Conservation (phyloP, 2,888 invertebrate species). For the Tetanocera ferruginea region DNA sequence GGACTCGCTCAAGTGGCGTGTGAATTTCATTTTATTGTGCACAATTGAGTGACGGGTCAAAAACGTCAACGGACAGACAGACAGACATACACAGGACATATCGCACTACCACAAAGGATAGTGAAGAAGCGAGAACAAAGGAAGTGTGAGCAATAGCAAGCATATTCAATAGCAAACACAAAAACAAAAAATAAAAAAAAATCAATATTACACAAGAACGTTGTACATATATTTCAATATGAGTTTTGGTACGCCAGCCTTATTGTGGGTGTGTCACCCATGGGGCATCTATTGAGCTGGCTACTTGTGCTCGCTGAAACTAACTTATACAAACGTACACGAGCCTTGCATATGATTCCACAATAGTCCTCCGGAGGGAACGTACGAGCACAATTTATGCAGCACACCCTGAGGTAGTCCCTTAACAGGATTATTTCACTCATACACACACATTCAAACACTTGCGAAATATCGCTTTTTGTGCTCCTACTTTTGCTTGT, state of each 20-base stretch:
- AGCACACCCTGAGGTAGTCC: background rate
- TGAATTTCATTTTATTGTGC: conserved; percentile 31
- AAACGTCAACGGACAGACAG: background rate
- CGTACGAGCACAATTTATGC: conserved; percentile 16
- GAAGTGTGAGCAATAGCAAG: background rate
- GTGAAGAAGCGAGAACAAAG: background rate
- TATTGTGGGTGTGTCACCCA: conserved; percentile 38
- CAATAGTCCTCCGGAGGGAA: conserved; percentile 3
- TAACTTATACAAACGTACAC: background rate
- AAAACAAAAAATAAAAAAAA: conserved; percentile 18
- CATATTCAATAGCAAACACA: background rate
- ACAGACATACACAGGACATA: background rate
- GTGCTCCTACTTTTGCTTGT: too few relatives aligned
- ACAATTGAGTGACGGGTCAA: conserved; percentile 35
- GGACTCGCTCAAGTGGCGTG: conserved; percentile 33
- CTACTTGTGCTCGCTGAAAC: background rate
- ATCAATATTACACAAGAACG: conserved; percentile 19
- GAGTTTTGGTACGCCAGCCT: background rate
- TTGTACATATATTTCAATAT: background rate
- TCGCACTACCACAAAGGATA: background rate
- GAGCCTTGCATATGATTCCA: background rate
- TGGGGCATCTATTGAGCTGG: conserved; percentile 30
- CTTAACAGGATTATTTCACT: background rate
- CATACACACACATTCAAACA: background rate
- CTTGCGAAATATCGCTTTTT: background rate